A percentile compares a stretch with the other conserved stretches of the same genome.
These are phyloP conservation scores for Oreochromis grahami DNA, from an alignment of 2,797 vertebrate genomes.

Conservation along the genomic window DNA sequence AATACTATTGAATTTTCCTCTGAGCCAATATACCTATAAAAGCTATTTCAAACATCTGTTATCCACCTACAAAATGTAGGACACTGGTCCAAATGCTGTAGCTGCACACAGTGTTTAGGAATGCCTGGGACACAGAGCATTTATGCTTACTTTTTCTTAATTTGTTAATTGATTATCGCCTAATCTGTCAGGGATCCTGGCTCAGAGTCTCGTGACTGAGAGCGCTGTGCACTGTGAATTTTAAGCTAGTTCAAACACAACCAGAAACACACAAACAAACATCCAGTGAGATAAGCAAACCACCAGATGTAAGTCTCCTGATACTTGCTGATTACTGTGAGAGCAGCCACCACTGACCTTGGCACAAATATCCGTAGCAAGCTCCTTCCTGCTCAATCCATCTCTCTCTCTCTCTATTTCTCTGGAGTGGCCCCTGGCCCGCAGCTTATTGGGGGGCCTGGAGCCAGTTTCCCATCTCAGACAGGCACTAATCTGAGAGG, in stretches of 20 bases:
- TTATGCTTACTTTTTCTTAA: slow-evolving; percentile 48
- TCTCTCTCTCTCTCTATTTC: slow-evolving; percentile 15
- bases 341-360: slow-evolving; percentile 62
- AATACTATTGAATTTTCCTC: slow-evolving; percentile 65
- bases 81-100: slow-evolving; percentile 30
- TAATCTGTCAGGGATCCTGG: slow-evolving; percentile 48
- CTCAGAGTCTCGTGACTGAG: slow-evolving; percentile 6
- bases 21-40: slow-evolving; percentile 66
- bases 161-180: slow-evolving; percentile 59
- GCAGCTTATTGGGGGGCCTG: slow-evolving; percentile 63
- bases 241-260: neutral
- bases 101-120: slow-evolving; percentile 25
- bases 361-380: slow-evolving; percentile 38
- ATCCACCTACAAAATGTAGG: slow-evolving; percentile 21
- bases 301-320: slow-evolving; percentile 42
- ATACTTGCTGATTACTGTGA: slow-evolving; percentile 52
- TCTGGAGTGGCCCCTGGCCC: slow-evolving; percentile 66
- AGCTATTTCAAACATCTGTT: slow-evolving; percentile 72
- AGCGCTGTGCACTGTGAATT: neutral
- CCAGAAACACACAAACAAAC: slow-evolving; percentile 6
- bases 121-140: slow-evolving; percentile 21
- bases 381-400: slow-evolving; percentile 20
- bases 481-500: slow-evolving; percentile 75
- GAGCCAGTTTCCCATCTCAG: slow-evolving; percentile 70
- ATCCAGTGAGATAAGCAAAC: slow-evolving; percentile 30